Evolutionary conservation across 2,797 vertebrate genomes (phyloP), one percentile per base, ranked within the genome.

Genomic region (Bucorvus abyssinicus): DNA sequence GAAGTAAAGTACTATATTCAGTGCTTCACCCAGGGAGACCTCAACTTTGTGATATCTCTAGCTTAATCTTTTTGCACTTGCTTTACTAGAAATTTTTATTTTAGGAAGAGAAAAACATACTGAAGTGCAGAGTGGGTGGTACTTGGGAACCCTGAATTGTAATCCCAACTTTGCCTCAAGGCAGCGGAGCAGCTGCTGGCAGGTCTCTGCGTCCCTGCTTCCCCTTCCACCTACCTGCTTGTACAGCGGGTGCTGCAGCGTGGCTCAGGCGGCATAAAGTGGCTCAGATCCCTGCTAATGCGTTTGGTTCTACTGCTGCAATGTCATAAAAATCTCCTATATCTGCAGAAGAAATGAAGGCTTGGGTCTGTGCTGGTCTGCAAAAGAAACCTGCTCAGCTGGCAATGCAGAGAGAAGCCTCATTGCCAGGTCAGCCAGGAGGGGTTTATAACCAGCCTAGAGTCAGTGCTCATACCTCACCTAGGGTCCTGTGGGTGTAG

Each of bases 171-270:
- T 63, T 71, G 63, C 49, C 42, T 60, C 20, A 45, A 49, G 50
- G 52, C 38, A 69, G 27, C 11, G 3, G 2, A 68, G 45, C 32
- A 64, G 40, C 34, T 60, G 32, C 52, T 14, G 19, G 55, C 47
- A 76, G 6, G 4, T 87, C 24, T 84, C 59, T 40, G 34, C 2
- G 1, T 4, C 59, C 17, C 36, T 74, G 57, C 42, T 53, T 53
- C 45, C 32, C 56, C 44, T 42, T 49, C 60, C 22, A 13, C 5
- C 29, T 53, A 12, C 47, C 42, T 38, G 40, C 24, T 36, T 30
- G 9, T 65, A 50, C 38, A 30, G 40, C 1, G 0, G 27, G 38
- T n/a, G 30, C 21, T 69, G 47, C 77, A 47, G 17, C 0, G 0
- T 36, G 52, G 45, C 32, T 86, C 36, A 22, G 74, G 56, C 24